Evolutionary conservation across 2,888 invertebrate genomes (phyloP), one percentile per base, ranked within the genome.

Genomic region (Clusia tigrina): DNA sequence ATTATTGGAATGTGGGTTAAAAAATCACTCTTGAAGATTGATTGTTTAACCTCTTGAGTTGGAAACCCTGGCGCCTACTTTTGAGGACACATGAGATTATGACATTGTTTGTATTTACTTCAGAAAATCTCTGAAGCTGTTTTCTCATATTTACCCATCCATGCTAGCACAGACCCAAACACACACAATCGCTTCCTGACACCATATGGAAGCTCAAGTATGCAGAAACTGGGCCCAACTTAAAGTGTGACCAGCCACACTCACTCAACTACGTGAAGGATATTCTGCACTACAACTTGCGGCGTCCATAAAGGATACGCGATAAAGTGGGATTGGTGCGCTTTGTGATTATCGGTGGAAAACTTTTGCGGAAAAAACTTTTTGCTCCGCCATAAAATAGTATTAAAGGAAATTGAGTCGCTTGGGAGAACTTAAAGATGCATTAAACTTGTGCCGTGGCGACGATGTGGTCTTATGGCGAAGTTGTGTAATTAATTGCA

Each of bases 391-490:
- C 48, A 6, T 22, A 25, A 23, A 54, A 32, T 26, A 58, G 2
- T 53, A 26, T 37, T 15, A 18, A 60, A 54, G 53, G 23, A 46
- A 37, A 32, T 38, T 65, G 64, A 70, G 65, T 69, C 69, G 62
- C 67, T 23, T 38, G 69, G 68, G 70, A 68, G 64, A 69, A 68
- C 67, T 70, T 69, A 70, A 70, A 66, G 67, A 60, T 67, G 69
- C 69, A 70, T 70, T 70, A 67, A 70, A 65, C 58, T 67, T 67
- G 67, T 66, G n/a, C 42, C 20, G 48, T 6, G 22, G 22, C 3
- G 48, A 6, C 22, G 5, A 22, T 20, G 18, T 48, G 48, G 2
- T 5, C 3, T 48, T 20, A 22, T 48, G 48, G 2, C 6, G 42
- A 6, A 12, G 42, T 15, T 18, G 18, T 18, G 20, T 48, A 20